Percentiles rank a stretch among this genome's conserved stretches.
phyloP scores from a whole-genome alignment of 2,113 vertebrate genomes.

The Suricata suricatta region DNA sequence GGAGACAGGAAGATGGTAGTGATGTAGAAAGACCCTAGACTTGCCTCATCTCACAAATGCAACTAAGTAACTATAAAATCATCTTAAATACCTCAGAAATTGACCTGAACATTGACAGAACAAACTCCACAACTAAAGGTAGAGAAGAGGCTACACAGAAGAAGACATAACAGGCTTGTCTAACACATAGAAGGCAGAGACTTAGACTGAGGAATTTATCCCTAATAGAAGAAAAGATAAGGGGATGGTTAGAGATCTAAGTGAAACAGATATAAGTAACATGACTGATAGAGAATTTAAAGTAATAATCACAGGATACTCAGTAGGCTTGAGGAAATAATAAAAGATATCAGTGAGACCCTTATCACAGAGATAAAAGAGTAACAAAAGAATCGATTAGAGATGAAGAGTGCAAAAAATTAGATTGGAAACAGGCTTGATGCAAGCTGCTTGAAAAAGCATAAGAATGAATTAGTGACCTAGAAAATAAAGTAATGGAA shows the following conservation, averaged over 20 bases:
- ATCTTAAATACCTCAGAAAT: no score
- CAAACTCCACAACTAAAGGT: no score
- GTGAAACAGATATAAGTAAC: background rate
- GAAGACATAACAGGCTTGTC: background rate
- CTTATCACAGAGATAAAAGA: background rate
- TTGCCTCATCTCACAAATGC: no score
- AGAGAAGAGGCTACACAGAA: no score
- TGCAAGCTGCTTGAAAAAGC: background rate
- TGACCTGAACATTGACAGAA: background rate
- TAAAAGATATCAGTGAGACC: background rate
- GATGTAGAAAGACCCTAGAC: no score
- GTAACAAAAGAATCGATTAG: background rate
- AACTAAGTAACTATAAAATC: no score
- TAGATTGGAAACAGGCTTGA: background rate
- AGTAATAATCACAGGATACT: background rate
- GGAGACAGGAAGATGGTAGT: background rate
- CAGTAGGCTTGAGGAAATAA: background rate
- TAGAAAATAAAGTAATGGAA: background rate
- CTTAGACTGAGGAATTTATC: background rate
- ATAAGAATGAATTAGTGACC: background rate
- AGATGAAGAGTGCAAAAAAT: background rate
- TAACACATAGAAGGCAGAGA: background rate
- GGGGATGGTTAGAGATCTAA: background rate
- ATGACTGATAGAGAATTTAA: background rate
- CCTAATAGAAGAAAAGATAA: background rate